Evolutionary conservation across 2,797 vertebrate species (phyloP), one percentile per base, ranked within the genome.

Genomic region (Periparus ater): DNA sequence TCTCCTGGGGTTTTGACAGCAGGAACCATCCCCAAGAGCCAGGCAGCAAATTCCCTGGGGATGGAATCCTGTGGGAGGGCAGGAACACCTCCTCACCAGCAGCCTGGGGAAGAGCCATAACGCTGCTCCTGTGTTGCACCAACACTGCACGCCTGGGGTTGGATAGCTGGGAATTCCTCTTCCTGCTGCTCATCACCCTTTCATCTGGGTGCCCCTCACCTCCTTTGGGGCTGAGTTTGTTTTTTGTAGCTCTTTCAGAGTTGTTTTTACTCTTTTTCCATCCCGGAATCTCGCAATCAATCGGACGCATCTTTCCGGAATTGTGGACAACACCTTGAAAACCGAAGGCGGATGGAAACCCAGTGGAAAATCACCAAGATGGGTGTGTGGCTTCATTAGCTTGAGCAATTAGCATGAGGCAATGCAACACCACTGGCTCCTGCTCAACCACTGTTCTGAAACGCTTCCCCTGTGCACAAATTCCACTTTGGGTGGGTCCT

Each of bases 321-420:
- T 7, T 44, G 88, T 11, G 90, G 71, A 18, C 7, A 4, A 45
- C 67, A 45, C 79, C 13, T 23, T 2, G 10, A 81, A 61, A 68
- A 54, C 32, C 1, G 0, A 77, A 38, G 83, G 90, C 2, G 23
- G 62, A 53, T 36, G 91, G 73, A 54, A 96, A 57, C 68, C 38
- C 88, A 21, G 89, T 10, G 6, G 85, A 91, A 93, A 91, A 85
- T 72, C 80, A 48, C 83, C 45, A 29, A 32, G 63, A 88, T n/a
- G 96, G 77, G 67, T 2, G 47, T 84, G 93, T 7, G 26, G 62
- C 92, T 86, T 93, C 91, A 48, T 94, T 84, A 84, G 74, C 86
- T 75, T 0, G 0, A 84, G 91, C 73, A 91, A 93, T 96, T 96
- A 95, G 71, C 9, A 2, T 2, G 61, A 86, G 88, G 76, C 57